These are phyloP conservation scores for Lucifuga dentata DNA, from an alignment of 2,113 vertebrate species.

Conservation along the genomic window DNA sequence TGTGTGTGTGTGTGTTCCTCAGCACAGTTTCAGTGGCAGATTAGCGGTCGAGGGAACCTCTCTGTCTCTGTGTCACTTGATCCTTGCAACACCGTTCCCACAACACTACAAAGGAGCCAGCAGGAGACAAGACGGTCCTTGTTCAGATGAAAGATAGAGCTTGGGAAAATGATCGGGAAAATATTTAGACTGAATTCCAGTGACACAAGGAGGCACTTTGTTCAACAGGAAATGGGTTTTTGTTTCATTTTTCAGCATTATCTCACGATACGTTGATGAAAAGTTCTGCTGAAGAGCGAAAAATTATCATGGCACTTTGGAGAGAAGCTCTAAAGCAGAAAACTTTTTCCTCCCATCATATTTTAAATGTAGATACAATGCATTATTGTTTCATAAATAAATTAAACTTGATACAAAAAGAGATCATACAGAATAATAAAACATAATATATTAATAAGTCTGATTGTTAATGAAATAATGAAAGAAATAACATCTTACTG, in stretches of 20 bases:
- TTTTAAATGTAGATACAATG: neutral
- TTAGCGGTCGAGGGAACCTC: conserved; percentile 65
- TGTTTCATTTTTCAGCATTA: conserved; percentile 20
- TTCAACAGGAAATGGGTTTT: conserved; percentile 40
- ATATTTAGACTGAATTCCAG: conserved; percentile 69
- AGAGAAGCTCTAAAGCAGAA: neutral
- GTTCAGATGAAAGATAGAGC: conserved; percentile 72
- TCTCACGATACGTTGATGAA: conserved; percentile 6
- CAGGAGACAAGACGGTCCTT: conserved; percentile 68
- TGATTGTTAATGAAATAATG: too few relatives aligned
- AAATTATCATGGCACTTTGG: neutral
- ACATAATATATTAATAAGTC: neutral
- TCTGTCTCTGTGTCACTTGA: conserved; percentile 73
- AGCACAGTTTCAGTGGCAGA: conserved; percentile 40
- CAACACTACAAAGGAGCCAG: conserved; percentile 67
- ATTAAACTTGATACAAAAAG: too few relatives aligned
- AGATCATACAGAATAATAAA: too few relatives aligned
- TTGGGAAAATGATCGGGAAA: conserved; percentile 71
- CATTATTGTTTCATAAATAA: neutral
- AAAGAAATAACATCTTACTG: conserved; percentile 29
- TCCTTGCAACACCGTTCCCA: conserved; percentile 72
- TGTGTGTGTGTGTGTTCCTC: conserved; percentile 18
- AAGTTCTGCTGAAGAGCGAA: neutral
- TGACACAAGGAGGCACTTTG: conserved; percentile 57
- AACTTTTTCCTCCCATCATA: neutral